Evolutionary conservation across 1,140 invertebrate genomes (phyloP).

Genomic region (Homalodisca vitripennis): DNA sequence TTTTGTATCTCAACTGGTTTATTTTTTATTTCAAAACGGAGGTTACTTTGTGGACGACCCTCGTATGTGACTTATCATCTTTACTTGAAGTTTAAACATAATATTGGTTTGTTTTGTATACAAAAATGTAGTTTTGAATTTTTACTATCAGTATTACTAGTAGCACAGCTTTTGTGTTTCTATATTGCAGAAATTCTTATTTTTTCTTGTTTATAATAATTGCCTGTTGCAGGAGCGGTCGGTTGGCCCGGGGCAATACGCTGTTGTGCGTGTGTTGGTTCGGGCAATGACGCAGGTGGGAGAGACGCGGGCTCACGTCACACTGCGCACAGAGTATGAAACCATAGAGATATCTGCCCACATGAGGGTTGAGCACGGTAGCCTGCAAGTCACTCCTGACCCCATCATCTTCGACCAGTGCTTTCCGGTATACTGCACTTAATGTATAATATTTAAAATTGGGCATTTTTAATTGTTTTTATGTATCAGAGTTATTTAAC

Average conservation of each 20-base stretch:
- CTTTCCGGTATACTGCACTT: slow-evolving; percentile 83
- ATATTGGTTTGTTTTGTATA: too few species aligned
- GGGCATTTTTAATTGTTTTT: not conserved
- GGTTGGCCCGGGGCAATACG: slow-evolving; percentile 65
- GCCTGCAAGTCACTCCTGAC: slow-evolving; percentile 58
- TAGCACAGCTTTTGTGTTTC: too few species aligned
- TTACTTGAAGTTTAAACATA: too few species aligned
- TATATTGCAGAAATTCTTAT: too few species aligned
- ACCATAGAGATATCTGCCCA: slow-evolving; percentile 60
- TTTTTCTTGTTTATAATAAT: slow-evolving; percentile 27
- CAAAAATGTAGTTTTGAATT: too few species aligned
- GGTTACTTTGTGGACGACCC: too few species aligned
- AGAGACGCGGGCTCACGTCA: slow-evolving; percentile 65
- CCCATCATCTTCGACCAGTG: slow-evolving; percentile 73
- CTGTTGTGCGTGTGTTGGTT: slow-evolving; percentile 71
- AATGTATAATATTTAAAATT: not conserved
- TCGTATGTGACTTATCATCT: too few species aligned
- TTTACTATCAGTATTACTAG: too few species aligned
- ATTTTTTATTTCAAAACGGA: too few species aligned
- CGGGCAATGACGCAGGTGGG: slow-evolving; percentile 68
- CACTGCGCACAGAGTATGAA: slow-evolving; percentile 74
- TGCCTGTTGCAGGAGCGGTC: slow-evolving; percentile 45
- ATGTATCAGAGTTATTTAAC: too few species aligned
- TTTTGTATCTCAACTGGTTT: too few species aligned
- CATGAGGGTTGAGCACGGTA: slow-evolving; percentile 61